Base-by-base conservation (phyloP, 2,797 vertebrate genomes). In the Gobionotothen gibberifrons region DNA sequence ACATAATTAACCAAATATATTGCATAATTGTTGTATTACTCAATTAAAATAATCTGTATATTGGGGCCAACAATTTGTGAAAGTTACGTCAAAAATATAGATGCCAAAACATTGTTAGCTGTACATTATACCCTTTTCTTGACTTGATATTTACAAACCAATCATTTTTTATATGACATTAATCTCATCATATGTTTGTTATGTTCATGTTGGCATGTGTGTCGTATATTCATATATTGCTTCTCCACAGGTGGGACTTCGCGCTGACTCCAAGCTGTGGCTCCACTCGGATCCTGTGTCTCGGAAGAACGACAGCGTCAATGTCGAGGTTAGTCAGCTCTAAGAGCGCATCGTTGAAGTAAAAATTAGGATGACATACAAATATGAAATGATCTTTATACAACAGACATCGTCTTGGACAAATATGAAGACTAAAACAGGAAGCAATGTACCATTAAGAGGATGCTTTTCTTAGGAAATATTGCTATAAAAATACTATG, bases 241-340 rank as follows among this genome's bases (percentile, higher is more conserved):
- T 15, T 74, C 2, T 0, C 46, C 17, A 1, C 4, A 99, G 97
- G 96, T 99, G 74, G 97, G 96, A 19, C 85, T 97, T 0, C 86
- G 89, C 48, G 72, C 69, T 0, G 82, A 84, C 19, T 86, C 90
- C 0, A 26, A 55, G 1, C 86, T 99, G 3, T 99, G 96, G 96
- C 88, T 98, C 89, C 97, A 99, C 87, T 96, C 96, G 1, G 98
- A 99, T 76, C 98, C 97, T 0, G 76, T 99, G 21, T 98, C 98
- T 2, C 90, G 87, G 75, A 93, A 69, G 77, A 97, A 96, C 22
- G 22, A 11, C 17, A 93, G 92, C 0, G 67, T 97, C 14, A 58
- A 90, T 0, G 59, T n/a, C 0, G 92, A 96, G 96, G 97, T 98
- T 92, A 85, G 64, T 69, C 0, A 49, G 12, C 4, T 26, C 36